A percentile compares a stretch with the other conserved stretches of the same genome.
Evolutionary conservation across 2,113 vertebrate species (phyloP).

Genomic region (Chloropsis hardwickii): DNA sequence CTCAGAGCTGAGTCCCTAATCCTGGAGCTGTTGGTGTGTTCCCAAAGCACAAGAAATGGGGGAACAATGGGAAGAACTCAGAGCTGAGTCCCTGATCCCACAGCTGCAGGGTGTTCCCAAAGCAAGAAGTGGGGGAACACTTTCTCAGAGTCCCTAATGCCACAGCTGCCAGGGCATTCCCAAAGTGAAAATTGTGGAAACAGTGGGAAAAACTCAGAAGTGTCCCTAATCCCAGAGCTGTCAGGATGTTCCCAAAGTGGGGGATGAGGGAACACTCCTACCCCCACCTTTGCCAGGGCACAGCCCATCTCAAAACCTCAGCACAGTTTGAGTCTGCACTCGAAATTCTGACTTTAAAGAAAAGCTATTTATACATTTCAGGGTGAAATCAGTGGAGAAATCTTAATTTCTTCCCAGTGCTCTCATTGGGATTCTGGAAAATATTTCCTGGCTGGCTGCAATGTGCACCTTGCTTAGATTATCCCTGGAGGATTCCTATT

Average conservation of each 20-base stretch:
- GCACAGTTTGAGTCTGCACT: not conserved
- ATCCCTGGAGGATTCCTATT: not conserved
- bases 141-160: not conserved
- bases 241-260: not conserved
- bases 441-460: not conserved
- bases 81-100: not conserved
- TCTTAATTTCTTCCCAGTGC: not conserved
- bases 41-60: not conserved
- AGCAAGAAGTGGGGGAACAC: not conserved
- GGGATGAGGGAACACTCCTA: not conserved
- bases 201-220: not conserved
- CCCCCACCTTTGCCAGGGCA: not conserved
- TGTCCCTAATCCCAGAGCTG: not conserved
- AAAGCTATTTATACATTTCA: not conserved
- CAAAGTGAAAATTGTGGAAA: not conserved
- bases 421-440: not conserved
- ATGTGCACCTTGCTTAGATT: not conserved
- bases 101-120: accelerated
- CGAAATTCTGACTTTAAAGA: not conserved
- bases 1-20: not conserved
- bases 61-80: not conserved
- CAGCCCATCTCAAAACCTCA: not conserved
- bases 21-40: not conserved
- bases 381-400: not conserved
- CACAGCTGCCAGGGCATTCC: not conserved